A percentile compares a stretch with the other conserved stretches of the same genome.
These are phyloP conservation scores for Perdita meconis DNA, from an alignment of 2,888 invertebrate species.

Conservation along the genomic window DNA sequence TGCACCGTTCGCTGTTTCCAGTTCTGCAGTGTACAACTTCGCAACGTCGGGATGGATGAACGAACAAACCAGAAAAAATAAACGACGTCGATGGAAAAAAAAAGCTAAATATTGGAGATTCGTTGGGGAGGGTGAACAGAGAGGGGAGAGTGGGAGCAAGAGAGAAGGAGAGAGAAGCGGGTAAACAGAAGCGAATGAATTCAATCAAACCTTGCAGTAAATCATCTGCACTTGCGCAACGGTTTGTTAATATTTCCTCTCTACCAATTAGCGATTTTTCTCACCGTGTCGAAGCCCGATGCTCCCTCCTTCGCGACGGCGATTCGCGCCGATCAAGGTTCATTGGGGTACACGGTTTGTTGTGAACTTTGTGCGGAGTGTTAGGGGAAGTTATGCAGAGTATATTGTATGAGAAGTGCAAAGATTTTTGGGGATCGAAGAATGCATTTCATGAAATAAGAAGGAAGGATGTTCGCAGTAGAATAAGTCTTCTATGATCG, in stretches of 20 bases:
- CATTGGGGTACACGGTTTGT: neutral
- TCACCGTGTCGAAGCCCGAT: conserved; percentile 32
- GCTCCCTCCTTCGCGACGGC: conserved; percentile 30
- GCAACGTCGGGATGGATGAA: conserved; percentile 64
- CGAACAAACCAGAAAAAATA: conserved; percentile 63
- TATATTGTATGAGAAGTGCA: too few relatives aligned
- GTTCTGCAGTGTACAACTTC: conserved; percentile 73
- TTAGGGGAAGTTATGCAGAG: neutral
- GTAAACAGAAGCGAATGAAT: conserved; percentile 81
- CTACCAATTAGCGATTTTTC: conserved; percentile 80
- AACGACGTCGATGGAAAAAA: conserved; percentile 68
- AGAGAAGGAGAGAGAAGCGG: conserved; percentile 62
- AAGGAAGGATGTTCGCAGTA: too few relatives aligned
- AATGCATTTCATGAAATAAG: too few relatives aligned
- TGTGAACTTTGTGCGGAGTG: neutral
- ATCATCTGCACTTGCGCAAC: conserved; percentile 79
- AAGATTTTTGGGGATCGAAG: too few relatives aligned
- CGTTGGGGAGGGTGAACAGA: conserved; percentile 33
- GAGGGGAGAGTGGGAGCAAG: neutral
- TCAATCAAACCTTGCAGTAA: conserved; percentile 83
- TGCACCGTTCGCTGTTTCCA: conserved; percentile 73
- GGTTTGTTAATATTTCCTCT: conserved; percentile 77
- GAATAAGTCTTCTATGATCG: too few relatives aligned
- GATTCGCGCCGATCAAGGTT: conserved; percentile 1
- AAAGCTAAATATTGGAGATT: conserved; percentile 76